Base-by-base conservation (phyloP, 2,113 vertebrate genomes). In the Sterrhoptilus dennistouni region DNA sequence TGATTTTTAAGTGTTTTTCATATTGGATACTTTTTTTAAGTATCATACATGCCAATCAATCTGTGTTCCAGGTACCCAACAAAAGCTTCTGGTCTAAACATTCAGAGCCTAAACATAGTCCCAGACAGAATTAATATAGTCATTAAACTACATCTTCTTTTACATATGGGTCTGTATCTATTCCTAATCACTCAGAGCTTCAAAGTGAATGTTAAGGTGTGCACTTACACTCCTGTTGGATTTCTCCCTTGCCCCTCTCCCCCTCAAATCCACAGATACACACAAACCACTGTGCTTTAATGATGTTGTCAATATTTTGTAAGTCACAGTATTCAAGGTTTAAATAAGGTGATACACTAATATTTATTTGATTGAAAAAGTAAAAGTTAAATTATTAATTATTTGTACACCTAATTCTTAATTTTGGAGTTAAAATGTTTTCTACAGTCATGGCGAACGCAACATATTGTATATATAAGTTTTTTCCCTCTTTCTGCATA, bases 151-250 rank as follows among this genome's bases (percentile, higher is more conserved):
- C 18, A 77, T 13, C n/a, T 86, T 12, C n/a, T 86, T 93, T 64
- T 35, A 65, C 16, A 27, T 0, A 87, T 14, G 49, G 16, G 25
- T 60, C 59, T 89, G 21, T 14, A 69, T 6, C 28, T 23, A 56
- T 23, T 86, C n/a, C 65, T 60, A 72, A 64, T 14, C 45, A 78
- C 33, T 69, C 31, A 25, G n/a, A 71, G 23, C 29, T 80, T 72
- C 1, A 2, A 49, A 83, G 1, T 12, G 52, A 60, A 61, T 27
- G 33, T 52, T 35, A 15, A 83, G 17, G 50, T 0, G 0, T 33
- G 12, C 42, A 50, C 3, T 86, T 45, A 49, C 18, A 74, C 18
- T 65, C 14, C 13, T 23, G 54, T 18, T 24, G 8, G 21, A 77
- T 2, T 22, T 28, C 28, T 60, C 21, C 45, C 31, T 65, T 78